These are phyloP conservation scores for Oryzias dopingdopingensis DNA, from an alignment of 2,797 vertebrate genomes.

Conservation along the genomic window DNA sequence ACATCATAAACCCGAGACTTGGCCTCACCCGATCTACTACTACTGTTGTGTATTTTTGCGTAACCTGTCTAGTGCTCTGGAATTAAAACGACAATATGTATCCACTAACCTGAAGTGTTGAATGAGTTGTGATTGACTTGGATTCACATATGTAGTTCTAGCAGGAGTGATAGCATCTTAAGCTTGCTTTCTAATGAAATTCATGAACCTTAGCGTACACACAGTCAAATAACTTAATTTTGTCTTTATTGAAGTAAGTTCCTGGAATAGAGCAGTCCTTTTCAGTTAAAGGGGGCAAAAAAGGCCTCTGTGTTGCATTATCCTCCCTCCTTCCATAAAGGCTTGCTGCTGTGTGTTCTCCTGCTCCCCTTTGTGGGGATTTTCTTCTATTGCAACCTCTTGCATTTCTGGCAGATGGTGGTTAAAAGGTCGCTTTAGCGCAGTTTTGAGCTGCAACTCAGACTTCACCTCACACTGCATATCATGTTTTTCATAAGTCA, in stretches of 20 bases:
- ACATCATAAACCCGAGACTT: conserved; percentile 31
- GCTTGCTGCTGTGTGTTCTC: conserved; percentile 52
- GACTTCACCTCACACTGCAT: conserved; percentile 26
- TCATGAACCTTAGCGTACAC: background rate
- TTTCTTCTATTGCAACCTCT: conserved; percentile 49
- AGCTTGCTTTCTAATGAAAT: conserved; percentile 5
- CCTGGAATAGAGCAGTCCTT: conserved; percentile 34
- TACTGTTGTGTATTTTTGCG: conserved; percentile 12
- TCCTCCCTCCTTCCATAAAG: conserved; percentile 63
- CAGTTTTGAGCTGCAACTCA: conserved; percentile 40
- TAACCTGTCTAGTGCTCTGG: background rate
- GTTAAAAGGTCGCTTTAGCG: conserved; percentile 54
- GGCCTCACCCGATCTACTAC: conserved; percentile 3
- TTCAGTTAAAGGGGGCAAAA: conserved; percentile 42
- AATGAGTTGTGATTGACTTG: conserved; percentile 45
- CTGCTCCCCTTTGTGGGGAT: conserved; percentile 76
- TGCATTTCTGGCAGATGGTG: conserved; percentile 33
- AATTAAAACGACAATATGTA: background rate
- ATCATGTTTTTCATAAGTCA: conserved; percentile 24
- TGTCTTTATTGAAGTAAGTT: conserved; percentile 8
- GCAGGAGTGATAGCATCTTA: conserved; percentile 2
- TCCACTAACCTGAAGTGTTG: conserved; percentile 19
- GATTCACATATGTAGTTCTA: conserved; percentile 2
- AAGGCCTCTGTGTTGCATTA: conserved; percentile 68
- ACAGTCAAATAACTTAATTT: background rate